These are phyloP conservation scores for Saturnia pavonia DNA, from an alignment of 2,888 invertebrate genomes.

Conservation along the genomic window DNA sequence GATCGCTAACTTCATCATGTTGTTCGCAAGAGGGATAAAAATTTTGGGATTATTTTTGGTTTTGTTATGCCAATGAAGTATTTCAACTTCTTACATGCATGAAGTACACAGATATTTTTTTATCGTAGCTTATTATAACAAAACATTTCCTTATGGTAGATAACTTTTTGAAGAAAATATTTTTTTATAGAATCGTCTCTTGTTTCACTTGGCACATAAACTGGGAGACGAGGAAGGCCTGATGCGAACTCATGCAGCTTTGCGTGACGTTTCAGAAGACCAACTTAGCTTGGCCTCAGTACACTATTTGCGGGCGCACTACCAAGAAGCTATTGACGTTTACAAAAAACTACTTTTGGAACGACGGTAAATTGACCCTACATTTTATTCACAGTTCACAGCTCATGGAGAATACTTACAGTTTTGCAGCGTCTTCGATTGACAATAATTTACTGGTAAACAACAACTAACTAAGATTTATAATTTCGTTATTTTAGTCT, in stretches of 20 bases:
- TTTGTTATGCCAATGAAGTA: too few relatives aligned
- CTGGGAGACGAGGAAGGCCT: conserved; percentile 92
- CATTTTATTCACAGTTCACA: not conserved
- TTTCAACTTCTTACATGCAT: too few relatives aligned
- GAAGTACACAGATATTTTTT: too few relatives aligned
- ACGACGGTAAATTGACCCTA: conserved; percentile 84
- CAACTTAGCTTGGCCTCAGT: conserved; percentile 97
- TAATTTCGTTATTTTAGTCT: too few relatives aligned
- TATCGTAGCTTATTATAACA: too few relatives aligned
- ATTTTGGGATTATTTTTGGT: too few relatives aligned
- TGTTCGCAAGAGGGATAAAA: too few relatives aligned
- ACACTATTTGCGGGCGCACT: conserved; percentile 97
- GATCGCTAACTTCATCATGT: too few relatives aligned
- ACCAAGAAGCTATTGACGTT: conserved; percentile 99
- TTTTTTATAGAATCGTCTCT: conserved; percentile 85
- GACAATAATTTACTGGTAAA: too few relatives aligned
- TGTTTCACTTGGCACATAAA: conserved; percentile 97
- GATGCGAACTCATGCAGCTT: conserved; percentile 90
- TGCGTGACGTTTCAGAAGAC: conserved; percentile 95
- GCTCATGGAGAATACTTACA: too few relatives aligned
- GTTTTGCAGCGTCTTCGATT: not conserved
- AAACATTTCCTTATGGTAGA: too few relatives aligned
- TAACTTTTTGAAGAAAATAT: not conserved
- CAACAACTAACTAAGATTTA: too few relatives aligned
- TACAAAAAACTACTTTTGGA: conserved; percentile 96